Conservation (phyloP, 2,113 vertebrate species). For the Opisthocomus hoazin region DNA sequence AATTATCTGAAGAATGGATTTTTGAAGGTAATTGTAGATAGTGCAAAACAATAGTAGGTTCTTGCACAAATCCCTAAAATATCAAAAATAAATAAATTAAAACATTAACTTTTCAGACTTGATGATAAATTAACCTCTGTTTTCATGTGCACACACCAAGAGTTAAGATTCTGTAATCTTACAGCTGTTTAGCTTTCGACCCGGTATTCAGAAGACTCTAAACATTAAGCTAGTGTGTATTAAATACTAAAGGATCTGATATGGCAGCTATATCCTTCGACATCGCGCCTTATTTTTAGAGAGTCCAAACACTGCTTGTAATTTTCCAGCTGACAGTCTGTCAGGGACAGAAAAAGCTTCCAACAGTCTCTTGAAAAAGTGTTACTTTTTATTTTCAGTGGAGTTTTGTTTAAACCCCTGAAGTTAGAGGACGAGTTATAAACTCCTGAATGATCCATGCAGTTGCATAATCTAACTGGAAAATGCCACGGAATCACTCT, state of each 20-base stretch:
- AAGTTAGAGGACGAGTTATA: not conserved
- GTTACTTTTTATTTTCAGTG: not conserved
- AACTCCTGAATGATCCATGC: not conserved
- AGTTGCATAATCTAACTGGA: not conserved
- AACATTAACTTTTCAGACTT: not conserved
- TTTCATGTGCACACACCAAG: not conserved
- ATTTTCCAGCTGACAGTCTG: not conserved
- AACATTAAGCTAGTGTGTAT: not conserved
- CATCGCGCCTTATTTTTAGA: not conserved
- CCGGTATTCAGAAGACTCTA: not conserved
- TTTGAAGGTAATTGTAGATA: not conserved
- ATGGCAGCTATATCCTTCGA: not conserved
- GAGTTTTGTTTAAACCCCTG: not conserved
- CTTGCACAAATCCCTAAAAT: not conserved
- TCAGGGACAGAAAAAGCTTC: not conserved
- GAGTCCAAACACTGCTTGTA: not conserved
- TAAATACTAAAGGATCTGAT: not conserved
- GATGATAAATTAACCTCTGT: not conserved
- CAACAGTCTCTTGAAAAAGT: not conserved
- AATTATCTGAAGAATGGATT: not conserved
- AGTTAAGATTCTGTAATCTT: not conserved
- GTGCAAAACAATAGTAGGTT: not conserved
- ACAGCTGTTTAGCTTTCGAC: not conserved
- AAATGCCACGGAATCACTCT: not conserved
- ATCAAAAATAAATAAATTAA: not conserved